Evolutionary conservation across 2,888 invertebrate genomes (phyloP).

Genomic region (Andrena haemorrhoa): DNA sequence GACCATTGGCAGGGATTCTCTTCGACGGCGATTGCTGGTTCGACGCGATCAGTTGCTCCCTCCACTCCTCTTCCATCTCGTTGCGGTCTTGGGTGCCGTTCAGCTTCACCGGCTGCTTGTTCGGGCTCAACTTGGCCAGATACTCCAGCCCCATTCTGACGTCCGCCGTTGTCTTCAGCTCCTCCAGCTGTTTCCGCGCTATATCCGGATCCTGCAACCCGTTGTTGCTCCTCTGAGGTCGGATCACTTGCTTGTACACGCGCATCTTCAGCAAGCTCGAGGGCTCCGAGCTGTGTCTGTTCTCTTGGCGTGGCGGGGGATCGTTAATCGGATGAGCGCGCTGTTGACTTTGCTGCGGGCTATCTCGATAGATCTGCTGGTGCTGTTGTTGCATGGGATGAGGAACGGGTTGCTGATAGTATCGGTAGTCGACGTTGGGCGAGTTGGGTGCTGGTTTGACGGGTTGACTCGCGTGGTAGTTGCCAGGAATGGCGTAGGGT

Average conservation of each 20-base stretch:
- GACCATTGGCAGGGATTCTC: constrained; percentile 73
- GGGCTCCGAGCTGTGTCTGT: constrained; percentile 46
- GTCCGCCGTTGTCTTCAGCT: constrained; percentile 56
- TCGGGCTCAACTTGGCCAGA: constrained; percentile 65
- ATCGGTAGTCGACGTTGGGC: constrained; percentile 20
- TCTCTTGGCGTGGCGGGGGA: not conserved
- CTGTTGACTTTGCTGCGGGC: not conserved
- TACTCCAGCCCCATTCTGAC: constrained; percentile 71
- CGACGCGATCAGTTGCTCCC: constrained; percentile 14
- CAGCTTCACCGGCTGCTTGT: constrained; percentile 50
- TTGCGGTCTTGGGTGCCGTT: constrained; percentile 77
- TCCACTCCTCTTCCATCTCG: constrained; percentile 38
- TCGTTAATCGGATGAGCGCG: not conserved
- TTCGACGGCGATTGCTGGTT: constrained; percentile 15
- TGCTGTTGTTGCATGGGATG: constrained; percentile 16
- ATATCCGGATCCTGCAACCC: constrained; percentile 78
- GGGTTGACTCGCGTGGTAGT: not conserved
- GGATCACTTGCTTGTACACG: constrained; percentile 70
- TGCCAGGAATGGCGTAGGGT: not conserved
- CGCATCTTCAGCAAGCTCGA: constrained; percentile 78
- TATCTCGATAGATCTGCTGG: constrained; percentile 26
- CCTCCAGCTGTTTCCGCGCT: constrained; percentile 69
- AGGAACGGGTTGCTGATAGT: constrained; percentile 23
- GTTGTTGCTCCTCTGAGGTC: constrained; percentile 77
- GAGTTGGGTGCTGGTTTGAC: not conserved